Conservation (phyloP, 2,888 invertebrate genomes). For the Pollenia amentaria region DNA sequence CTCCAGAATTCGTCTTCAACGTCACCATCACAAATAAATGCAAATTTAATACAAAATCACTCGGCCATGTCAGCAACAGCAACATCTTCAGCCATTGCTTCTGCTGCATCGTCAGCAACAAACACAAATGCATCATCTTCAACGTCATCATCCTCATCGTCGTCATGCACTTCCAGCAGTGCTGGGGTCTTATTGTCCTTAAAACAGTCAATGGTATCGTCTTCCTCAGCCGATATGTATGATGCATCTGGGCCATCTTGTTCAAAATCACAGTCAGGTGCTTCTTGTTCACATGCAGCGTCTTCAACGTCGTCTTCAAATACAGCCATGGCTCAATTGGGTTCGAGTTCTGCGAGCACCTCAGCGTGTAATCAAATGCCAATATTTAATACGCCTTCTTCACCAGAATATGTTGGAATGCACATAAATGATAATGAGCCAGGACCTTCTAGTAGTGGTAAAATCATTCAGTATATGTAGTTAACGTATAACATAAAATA, state of each 20-base stretch:
- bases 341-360: constrained; percentile 47
- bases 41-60: constrained; percentile 70
- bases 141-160: constrained; percentile 71
- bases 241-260: constrained; percentile 68
- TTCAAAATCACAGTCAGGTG: constrained; percentile 63
- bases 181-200: constrained; percentile 47
- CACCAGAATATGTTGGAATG: constrained; percentile 69
- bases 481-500: neutral
- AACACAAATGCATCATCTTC: constrained; percentile 33
- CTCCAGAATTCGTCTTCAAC: constrained; percentile 87
- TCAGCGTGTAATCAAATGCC: constrained; percentile 60
- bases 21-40: constrained; percentile 79
- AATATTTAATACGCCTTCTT: constrained; percentile 55
- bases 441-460: constrained; percentile 68
- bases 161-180: constrained; percentile 73
- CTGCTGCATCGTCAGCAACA: constrained; percentile 63
- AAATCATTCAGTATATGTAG: constrained; percentile 6
- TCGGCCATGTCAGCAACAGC: constrained; percentile 72
- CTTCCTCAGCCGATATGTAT: constrained; percentile 65
- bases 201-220: constrained; percentile 57
- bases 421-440: constrained; percentile 68
- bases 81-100: constrained; percentile 71
- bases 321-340: constrained; percentile 54
- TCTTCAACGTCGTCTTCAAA: constrained; percentile 60
- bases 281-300: constrained; percentile 58